Evolutionary conservation across 2,888 invertebrate genomes (phyloP).

Genomic region (Gandaritis pyraliata): DNA sequence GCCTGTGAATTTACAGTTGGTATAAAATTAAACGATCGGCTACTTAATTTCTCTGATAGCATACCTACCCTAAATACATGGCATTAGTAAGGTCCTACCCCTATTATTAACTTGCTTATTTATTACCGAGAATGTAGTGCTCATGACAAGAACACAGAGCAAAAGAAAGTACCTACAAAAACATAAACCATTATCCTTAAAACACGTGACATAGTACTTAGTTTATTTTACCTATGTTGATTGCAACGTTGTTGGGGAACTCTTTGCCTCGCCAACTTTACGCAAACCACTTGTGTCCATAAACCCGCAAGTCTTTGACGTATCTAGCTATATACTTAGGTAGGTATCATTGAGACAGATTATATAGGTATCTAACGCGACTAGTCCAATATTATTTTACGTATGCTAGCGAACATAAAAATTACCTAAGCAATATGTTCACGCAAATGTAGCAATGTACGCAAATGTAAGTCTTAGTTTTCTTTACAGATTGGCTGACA

Average conservation of each 20-base stretch:
- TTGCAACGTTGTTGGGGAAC: neutral
- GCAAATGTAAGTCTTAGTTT: neutral
- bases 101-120: too few species aligned
- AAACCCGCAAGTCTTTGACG: neutral
- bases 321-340: too few species aligned
- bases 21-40: too few species aligned
- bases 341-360: neutral
- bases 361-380: neutral
- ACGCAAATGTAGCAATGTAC: neutral
- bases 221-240: neutral
- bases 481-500: neutral
- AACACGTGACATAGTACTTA: neutral
- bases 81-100: too few species aligned
- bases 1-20: too few species aligned
- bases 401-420: neutral
- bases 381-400: neutral
- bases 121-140: too few species aligned
- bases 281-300: constrained; percentile 5
- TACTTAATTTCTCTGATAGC: too few species aligned
- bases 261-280: neutral
- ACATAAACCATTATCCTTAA: neutral
- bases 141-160: too few species aligned
- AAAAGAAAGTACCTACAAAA: neutral
- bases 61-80: too few species aligned
- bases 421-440: constrained; percentile 1